Evolutionary conservation across 1,140 invertebrate species (phyloP).

Genomic region (Wiebesia pumilae): DNA sequence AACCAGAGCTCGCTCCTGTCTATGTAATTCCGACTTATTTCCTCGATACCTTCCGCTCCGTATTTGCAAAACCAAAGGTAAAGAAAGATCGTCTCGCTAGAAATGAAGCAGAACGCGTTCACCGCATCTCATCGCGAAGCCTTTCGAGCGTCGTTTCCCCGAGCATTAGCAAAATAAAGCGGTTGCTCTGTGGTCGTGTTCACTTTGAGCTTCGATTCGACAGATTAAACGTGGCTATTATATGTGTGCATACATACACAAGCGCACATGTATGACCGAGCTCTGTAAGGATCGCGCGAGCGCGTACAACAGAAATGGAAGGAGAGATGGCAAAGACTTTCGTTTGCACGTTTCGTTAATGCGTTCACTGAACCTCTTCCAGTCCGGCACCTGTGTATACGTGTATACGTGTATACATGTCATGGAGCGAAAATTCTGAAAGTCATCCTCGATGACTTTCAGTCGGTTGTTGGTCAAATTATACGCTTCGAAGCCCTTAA

Average conservation of each 20-base stretch:
- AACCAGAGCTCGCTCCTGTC: background rate
- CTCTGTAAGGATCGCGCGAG: background rate
- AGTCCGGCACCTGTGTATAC: background rate
- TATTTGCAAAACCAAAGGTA: background rate
- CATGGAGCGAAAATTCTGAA: conserved; percentile 11
- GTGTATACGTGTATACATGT: background rate
- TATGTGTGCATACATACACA: background rate
- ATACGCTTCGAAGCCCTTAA: background rate
- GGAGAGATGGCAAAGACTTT: conserved; percentile 26
- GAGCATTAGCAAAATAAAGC: conserved; percentile 47
- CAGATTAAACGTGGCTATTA: conserved; percentile 41
- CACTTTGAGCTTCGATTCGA: conserved; percentile 48
- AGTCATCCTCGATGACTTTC: conserved; percentile 29
- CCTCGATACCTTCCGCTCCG: background rate
- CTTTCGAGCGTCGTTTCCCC: conserved; percentile 20
- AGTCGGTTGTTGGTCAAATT: background rate
- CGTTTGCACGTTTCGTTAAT: conserved; percentile 39
- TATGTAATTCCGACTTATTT: background rate
- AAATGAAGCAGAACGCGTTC: conserved; percentile 28
- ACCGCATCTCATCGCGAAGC: background rate
- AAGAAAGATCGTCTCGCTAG: background rate
- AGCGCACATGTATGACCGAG: no score
- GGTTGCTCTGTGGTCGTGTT: conserved; percentile 32
- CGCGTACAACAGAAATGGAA: background rate
- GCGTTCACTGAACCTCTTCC: conserved; percentile 46